phyloP scores from a whole-genome alignment of 2,888 invertebrate species.

The Drosophila helvetica region DNA sequence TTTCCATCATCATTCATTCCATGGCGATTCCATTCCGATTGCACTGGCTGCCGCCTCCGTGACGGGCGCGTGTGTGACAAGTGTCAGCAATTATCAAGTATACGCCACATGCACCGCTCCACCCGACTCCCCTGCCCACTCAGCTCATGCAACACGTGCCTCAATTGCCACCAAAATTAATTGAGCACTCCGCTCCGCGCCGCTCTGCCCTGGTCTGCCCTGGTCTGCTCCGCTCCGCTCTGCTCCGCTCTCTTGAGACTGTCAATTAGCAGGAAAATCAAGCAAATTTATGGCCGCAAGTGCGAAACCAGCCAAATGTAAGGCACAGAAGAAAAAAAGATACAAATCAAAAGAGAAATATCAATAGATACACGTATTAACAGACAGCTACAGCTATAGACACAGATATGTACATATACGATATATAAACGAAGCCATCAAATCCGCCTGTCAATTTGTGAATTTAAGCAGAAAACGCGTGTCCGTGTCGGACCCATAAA shows the following conservation, averaged over 20 bases:
- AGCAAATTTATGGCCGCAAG: conserved; percentile 61
- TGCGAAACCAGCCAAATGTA: conserved; percentile 25
- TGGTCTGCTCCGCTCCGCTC: too few species aligned
- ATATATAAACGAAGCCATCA: conserved; percentile 42
- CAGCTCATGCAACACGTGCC: conserved; percentile 52
- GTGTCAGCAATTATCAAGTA: conserved; percentile 76
- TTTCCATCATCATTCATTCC: conserved; percentile 1
- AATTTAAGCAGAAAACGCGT: conserved; percentile 57
- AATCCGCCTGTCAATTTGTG: conserved; percentile 47
- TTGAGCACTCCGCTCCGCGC: conserved; percentile 45
- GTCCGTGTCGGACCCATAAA: conserved; percentile 71
- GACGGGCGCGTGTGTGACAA: conserved; percentile 47
- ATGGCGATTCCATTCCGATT: not conserved
- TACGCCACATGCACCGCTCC: conserved; percentile 64
- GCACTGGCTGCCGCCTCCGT: not conserved
- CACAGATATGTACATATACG: not conserved
- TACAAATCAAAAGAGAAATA: conserved; percentile 25
- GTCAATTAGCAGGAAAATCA: conserved; percentile 64
- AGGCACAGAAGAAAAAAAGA: conserved; percentile 16
- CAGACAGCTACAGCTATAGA: not conserved
- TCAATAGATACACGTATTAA: conserved; percentile 17
- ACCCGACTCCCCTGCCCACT: conserved; percentile 2
- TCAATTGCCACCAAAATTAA: conserved; percentile 70
- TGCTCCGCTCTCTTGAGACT: conserved; percentile 66
- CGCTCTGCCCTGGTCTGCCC: too few species aligned